Evolutionary conservation across 1,140 invertebrate species (phyloP), one percentile per base, ranked within the genome.

Genomic region (Armadillidium nasatum): DNA sequence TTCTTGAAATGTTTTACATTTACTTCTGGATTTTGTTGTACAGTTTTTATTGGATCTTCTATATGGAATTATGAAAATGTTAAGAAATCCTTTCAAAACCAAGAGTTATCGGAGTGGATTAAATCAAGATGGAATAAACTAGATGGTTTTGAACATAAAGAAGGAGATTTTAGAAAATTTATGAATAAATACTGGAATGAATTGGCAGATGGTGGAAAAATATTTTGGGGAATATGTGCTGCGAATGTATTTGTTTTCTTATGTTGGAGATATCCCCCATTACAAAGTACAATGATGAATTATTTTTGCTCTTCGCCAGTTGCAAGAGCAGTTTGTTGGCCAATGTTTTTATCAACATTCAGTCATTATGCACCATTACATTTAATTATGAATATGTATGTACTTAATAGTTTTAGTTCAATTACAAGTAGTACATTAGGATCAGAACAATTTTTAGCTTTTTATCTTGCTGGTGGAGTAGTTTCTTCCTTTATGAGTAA

Each of bases 331-430:
- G 85, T 90, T 73, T 95, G 91, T 85, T 89, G 89, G 85, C 93
- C 96, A 22, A 95, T 97, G 94, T 82, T 98, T 19, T 85, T 98
- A 0, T 95, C 93, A 10, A 93, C 91, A 71, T 98, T 99, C 85
- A 98, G 95, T 83, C 97, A 99, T 84, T 91, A 92, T 82, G 94
- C 91, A 10, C 83, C 89, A 45, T 85, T 95, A 68, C 97, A 99
- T 87, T 87, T 98, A 71, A 89, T 89, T 82, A 89, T 91, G 50
- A 99, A 99, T 86, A 98, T 99, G 96, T 97, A 94, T 87, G 96
- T 97, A 22, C 85, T 98, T 22, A 91, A 95, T 83, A 96, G 91
- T 82, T 98, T 91, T 82, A 85, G 86, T 44, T 82, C 82, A 50
- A 82, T 86, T 82, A 83, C 81, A 19, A 82, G 69, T 73, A 80